Percentiles rank a stretch among this genome's conserved stretches.
Conservation (phyloP, 2,113 vertebrate genomes). For the Pipa parva region DNA sequence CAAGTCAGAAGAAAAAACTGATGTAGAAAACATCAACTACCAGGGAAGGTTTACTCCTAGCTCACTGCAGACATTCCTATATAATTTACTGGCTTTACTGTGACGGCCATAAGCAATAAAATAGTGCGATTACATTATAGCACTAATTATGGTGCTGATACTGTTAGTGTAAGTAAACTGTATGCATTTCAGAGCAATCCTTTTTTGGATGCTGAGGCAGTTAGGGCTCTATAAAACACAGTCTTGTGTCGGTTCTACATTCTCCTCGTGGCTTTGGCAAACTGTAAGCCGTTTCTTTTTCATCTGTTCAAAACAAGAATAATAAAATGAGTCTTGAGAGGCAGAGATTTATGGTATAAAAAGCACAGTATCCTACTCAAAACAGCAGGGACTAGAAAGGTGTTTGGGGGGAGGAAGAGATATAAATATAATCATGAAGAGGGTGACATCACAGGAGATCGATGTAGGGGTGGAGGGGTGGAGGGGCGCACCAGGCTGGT, state of each 20-base stretch:
- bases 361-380: neutral
- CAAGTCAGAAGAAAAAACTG: too few species aligned
- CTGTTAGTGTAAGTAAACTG: neutral
- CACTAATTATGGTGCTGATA: neutral
- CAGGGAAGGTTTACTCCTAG: too few species aligned
- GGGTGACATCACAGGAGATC: neutral
- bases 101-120: too few species aligned
- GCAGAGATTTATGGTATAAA: neutral
- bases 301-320: neutral
- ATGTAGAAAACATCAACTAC: too few species aligned
- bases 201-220: neutral
- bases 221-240: neutral
- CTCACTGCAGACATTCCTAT: too few species aligned
- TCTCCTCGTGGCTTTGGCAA: neutral
- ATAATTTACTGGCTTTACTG: too few species aligned
- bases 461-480: neutral
- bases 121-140: neutral
- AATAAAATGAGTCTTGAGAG: neutral
- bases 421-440: neutral
- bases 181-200: neutral
- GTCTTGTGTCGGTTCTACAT: neutral
- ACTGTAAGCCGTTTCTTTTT: neutral
- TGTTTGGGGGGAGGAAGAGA: conserved; percentile 7
- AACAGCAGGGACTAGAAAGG: neutral
- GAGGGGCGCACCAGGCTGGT: neutral